Conservation (phyloP, 2,113 vertebrate genomes). For the Stegostoma tigrinum region DNA sequence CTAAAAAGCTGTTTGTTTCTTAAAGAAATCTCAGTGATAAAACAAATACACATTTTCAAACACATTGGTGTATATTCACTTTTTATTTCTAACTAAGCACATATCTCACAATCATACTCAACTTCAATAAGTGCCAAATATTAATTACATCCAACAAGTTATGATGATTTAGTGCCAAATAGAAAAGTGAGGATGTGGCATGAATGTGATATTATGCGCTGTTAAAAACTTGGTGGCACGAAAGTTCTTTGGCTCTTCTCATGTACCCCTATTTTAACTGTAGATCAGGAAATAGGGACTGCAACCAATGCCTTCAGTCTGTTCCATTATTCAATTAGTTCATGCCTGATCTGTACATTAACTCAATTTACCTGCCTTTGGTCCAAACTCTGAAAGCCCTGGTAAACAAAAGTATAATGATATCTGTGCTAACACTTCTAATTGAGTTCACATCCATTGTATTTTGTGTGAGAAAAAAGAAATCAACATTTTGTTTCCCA, state of each 20-base stretch:
- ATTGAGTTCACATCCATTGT: not conserved
- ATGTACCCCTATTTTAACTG: not conserved
- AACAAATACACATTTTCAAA: not conserved
- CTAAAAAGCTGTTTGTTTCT: not conserved
- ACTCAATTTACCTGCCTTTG: not conserved
- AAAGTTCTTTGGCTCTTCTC: not conserved
- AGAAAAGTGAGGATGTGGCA: not conserved
- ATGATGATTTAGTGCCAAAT: slow-evolving; percentile 12
- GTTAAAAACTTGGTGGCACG: not conserved
- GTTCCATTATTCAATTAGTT: not conserved
- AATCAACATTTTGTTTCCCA: not conserved
- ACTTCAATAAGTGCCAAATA: not conserved
- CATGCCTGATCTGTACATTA: not conserved
- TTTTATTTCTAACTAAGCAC: not conserved
- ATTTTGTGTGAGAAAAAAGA: not conserved
- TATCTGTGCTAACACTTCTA: not conserved
- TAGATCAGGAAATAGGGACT: not conserved
- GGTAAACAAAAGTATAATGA: not conserved
- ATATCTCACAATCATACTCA: not conserved
- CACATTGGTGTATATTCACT: not conserved
- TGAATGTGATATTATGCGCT: not conserved
- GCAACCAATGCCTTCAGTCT: too few species aligned
- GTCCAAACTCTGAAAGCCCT: not conserved
- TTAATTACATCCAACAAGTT: not conserved
- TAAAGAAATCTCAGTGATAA: not conserved